These are phyloP conservation scores for Limnodromus scolopaceus DNA, from an alignment of 2,797 vertebrate species.

Conservation along the genomic window DNA sequence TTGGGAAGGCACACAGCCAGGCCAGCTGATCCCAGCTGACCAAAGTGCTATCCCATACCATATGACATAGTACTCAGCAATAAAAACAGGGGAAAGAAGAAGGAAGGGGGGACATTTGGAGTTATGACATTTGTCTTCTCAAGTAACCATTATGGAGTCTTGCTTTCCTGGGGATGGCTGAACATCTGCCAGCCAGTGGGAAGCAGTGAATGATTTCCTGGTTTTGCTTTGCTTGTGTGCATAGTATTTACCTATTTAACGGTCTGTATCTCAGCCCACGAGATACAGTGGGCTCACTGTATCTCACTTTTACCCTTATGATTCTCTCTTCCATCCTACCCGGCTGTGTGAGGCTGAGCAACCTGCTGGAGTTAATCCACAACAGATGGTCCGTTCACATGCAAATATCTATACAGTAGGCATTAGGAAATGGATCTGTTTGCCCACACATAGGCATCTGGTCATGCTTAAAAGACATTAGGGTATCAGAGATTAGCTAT, in stretches of 20 bases:
- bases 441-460: background rate
- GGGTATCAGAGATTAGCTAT: background rate
- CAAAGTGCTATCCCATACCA: background rate
- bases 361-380: background rate
- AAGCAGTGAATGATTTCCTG: background rate
- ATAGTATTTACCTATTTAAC: rapidly evolving
- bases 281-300: no score
- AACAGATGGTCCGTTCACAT: background rate
- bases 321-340: background rate
- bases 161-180: background rate
- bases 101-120: background rate
- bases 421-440: background rate
- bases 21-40: background rate
- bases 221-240: background rate
- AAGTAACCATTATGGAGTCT: background rate
- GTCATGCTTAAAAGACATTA: background rate
- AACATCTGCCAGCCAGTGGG: background rate
- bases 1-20: background rate
- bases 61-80: rapidly evolving
- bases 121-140: background rate
- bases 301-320: background rate
- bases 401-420: background rate
- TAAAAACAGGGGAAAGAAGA: background rate
- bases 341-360: background rate
- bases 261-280: background rate